phyloP scores from a whole-genome alignment of 23 tunicate genomes.

The Botrylloides violaceus region DNA sequence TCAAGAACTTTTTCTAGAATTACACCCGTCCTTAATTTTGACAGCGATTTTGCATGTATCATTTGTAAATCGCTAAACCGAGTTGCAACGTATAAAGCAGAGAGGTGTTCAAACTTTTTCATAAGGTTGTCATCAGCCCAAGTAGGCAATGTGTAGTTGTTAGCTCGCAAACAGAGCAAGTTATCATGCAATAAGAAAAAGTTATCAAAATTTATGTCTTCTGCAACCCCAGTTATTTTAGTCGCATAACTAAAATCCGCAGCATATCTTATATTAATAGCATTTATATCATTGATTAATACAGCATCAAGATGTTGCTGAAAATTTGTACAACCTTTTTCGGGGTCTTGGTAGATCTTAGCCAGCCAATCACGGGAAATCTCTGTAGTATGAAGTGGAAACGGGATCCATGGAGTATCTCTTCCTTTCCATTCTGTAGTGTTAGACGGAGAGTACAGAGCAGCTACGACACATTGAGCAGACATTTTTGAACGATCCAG shows the following conservation, averaged over 20 bases:
- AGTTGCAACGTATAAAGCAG: background rate
- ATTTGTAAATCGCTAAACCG: background rate
- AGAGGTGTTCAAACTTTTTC: constrained; percentile 1
- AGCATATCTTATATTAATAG: background rate
- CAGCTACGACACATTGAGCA: constrained; percentile 12
- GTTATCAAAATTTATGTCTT: background rate
- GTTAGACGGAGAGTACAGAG: background rate
- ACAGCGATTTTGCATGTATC: background rate
- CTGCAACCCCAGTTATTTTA: background rate
- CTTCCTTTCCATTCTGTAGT: constrained; percentile 5
- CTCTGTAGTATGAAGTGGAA: background rate
- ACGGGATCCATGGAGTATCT: background rate
- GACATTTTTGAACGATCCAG: constrained; percentile 5
- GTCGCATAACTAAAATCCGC: background rate
- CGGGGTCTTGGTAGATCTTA: background rate
- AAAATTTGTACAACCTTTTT: background rate
- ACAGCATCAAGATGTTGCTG: background rate
- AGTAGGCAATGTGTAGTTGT: constrained; percentile 3
- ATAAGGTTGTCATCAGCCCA: constrained; percentile 5
- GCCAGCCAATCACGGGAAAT: background rate
- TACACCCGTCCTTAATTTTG: background rate
- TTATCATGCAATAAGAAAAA: background rate
- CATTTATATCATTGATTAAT: background rate
- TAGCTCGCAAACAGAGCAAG: background rate
- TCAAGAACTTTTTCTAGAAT: background rate